phyloP scores from a whole-genome alignment of 2,888 invertebrate species.

The Trichogramma dendrolimi region DNA sequence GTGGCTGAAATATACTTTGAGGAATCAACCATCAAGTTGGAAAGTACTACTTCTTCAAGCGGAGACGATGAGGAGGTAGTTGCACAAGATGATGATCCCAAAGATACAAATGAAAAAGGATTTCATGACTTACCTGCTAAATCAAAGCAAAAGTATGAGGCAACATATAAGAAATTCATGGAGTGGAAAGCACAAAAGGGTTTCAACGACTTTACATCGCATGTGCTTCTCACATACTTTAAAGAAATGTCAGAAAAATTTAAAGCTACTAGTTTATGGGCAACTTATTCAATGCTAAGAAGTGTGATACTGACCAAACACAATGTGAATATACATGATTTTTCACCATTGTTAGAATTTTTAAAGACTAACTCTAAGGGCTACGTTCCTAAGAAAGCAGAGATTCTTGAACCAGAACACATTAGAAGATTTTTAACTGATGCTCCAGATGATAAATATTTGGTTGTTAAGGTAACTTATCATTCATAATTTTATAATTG shows the following conservation, averaged over 20 bases:
- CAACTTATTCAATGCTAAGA: slow-evolving; percentile 4
- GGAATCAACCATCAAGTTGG: too few relatives aligned
- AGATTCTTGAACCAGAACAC: neutral
- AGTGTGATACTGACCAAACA: neutral
- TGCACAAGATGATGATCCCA: too few relatives aligned
- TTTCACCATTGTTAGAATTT: neutral
- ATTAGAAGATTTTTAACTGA: neutral
- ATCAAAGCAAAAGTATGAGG: slow-evolving; percentile 2
- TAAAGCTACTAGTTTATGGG: slow-evolving; percentile 6
- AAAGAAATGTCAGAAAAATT: slow-evolving; percentile 5
- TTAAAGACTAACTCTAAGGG: slow-evolving; percentile 7
- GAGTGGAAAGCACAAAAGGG: slow-evolving; percentile 10
- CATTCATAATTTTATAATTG: neutral
- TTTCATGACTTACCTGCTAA: neutral
- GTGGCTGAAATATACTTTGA: too few relatives aligned
- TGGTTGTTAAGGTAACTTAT: slow-evolving; percentile 4
- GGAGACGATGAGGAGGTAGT: too few relatives aligned
- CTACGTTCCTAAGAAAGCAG: slow-evolving; percentile 1
- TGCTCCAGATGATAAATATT: slow-evolving; percentile 2
- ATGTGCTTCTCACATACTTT: slow-evolving; percentile 11
- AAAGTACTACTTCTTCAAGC: too few relatives aligned
- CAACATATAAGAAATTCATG: slow-evolving; percentile 1
- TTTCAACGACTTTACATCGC: neutral
- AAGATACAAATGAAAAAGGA: too few relatives aligned
- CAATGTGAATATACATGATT: slow-evolving; percentile 1